Evolutionary conservation across 2,113 vertebrate species (phyloP).

Genomic region (Chloropsis hardwickii): DNA sequence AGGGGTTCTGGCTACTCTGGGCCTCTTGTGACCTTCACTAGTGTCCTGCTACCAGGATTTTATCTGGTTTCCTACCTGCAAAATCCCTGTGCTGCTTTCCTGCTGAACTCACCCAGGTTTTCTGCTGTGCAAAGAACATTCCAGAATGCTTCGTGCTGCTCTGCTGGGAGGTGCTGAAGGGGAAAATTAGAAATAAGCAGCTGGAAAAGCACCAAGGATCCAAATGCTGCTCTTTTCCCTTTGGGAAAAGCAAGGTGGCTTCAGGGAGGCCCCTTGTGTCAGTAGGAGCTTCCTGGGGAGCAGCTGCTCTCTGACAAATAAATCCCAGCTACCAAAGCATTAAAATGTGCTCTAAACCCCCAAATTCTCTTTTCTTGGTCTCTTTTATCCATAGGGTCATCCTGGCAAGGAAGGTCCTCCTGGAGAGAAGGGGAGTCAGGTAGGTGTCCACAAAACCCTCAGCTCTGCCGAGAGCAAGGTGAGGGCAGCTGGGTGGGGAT

Average conservation of each 20-base stretch:
- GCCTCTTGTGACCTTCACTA: neutral
- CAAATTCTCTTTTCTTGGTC: neutral
- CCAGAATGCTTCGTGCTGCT: neutral
- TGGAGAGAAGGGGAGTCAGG: constrained; percentile 92
- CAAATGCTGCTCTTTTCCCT: neutral
- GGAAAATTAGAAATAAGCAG: neutral
- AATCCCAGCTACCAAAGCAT: neutral
- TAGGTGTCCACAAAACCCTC: constrained; percentile 4
- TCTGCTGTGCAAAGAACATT: neutral
- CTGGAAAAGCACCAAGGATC: neutral
- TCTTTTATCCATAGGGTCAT: constrained; percentile 82
- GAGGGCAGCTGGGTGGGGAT: neutral
- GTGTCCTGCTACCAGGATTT: neutral
- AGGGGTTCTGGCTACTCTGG: neutral
- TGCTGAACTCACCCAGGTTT: neutral
- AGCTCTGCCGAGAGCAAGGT: neutral
- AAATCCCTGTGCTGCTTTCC: neutral
- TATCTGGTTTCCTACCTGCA: neutral
- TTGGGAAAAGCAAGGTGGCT: neutral
- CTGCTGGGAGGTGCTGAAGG: neutral
- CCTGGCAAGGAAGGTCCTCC: constrained; percentile 94
- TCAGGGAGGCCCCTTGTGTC: neutral
- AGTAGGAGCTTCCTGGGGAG: neutral
- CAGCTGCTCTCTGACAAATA: neutral
- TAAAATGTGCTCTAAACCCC: neutral